Base-by-base conservation (phyloP, 2,113 vertebrate species). In the Solea senegalensis region DNA sequence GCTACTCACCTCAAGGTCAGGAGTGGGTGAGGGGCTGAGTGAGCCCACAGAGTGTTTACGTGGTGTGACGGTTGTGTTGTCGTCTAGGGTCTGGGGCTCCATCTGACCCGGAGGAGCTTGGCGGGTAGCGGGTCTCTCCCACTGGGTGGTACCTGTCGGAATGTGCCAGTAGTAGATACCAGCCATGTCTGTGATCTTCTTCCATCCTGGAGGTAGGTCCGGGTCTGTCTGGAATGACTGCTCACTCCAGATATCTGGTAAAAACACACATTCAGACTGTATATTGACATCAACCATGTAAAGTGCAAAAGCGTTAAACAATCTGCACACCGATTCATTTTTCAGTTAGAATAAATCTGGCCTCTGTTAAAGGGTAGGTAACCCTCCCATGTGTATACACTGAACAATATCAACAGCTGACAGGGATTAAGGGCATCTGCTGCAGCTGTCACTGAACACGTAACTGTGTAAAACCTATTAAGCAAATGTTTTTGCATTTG, bases 121-220 rank as follows among this genome's bases (percentile, higher is more conserved):
- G 66, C 90, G 89, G 72, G 90, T 78, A 65, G 94, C 94, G 3
- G 98, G 98, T 68, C 93, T 94, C 60, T 98, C 96, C 98, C 98
- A 99, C 73, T 99, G 98, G 27, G 98, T 99, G 46, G 97, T 95
- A 80, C 98, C 98, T 4, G 97, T 99, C 41, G 98, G 98, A 91
- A 99, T 97, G 90, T 99, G 97, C 98, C 98, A 99, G 65, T 99
- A 99, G 88, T 99, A 99, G 91, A 95, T 94, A 46, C 97, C 98
- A 11, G 96, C 96, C 78, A 97, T 88, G 74, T 99, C 98, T 27
- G 71, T 96, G 91, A 99, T 94, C 90, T 96, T 97, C 83, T 99
- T 99, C 98, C 98, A 99, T 90, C 98, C 98, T 43, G 98, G 96
- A 5, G 98, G 98, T 63, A 99, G 90, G 78, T 98, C 96, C 0